These are phyloP conservation scores for Drosophila sproati DNA, from an alignment of 1,140 invertebrate genomes.

Conservation along the genomic window DNA sequence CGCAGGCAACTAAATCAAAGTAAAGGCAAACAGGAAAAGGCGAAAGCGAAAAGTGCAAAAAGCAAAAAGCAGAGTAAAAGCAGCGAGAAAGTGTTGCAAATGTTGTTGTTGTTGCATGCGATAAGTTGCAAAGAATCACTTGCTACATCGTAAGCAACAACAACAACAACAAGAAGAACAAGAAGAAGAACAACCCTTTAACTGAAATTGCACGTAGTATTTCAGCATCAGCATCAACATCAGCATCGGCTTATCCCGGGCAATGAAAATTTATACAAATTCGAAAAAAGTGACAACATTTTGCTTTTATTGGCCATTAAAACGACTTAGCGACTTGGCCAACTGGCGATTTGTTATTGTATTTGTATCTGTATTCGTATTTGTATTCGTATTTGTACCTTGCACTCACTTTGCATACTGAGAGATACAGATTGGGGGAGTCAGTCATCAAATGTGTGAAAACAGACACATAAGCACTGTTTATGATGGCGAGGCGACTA, in stretches of 20 bases:
- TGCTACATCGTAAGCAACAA: slow-evolving; percentile 80
- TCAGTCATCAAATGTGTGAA: neutral
- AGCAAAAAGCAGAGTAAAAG: slow-evolving; percentile 48
- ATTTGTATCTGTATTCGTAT: slow-evolving; percentile 46
- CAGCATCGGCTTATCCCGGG: slow-evolving; percentile 77
- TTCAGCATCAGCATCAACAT: slow-evolving; percentile 73
- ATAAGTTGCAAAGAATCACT: slow-evolving; percentile 81
- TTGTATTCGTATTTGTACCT: slow-evolving; percentile 56
- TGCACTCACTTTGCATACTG: slow-evolving; percentile 55
- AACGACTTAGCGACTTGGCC: slow-evolving; percentile 83
- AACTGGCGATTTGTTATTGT: slow-evolving; percentile 25
- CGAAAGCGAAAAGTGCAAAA: slow-evolving; percentile 55
- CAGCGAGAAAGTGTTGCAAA: slow-evolving; percentile 32
- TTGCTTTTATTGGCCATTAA: slow-evolving; percentile 85
- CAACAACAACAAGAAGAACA: slow-evolving; percentile 25
- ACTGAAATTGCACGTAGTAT: slow-evolving; percentile 79
- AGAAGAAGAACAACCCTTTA: slow-evolving; percentile 60
- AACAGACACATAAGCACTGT: slow-evolving; percentile 35
- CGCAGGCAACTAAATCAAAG: slow-evolving; percentile 73
- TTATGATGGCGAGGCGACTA: slow-evolving; percentile 8
- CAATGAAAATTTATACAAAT: slow-evolving; percentile 84
- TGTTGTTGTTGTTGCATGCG: slow-evolving; percentile 59
- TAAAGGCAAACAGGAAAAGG: slow-evolving; percentile 56
- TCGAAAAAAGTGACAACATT: slow-evolving; percentile 84
- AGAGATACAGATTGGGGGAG: slow-evolving; percentile 2